Conservation (phyloP, 2,888 invertebrate genomes). For the Drosophila acutilabella region DNA sequence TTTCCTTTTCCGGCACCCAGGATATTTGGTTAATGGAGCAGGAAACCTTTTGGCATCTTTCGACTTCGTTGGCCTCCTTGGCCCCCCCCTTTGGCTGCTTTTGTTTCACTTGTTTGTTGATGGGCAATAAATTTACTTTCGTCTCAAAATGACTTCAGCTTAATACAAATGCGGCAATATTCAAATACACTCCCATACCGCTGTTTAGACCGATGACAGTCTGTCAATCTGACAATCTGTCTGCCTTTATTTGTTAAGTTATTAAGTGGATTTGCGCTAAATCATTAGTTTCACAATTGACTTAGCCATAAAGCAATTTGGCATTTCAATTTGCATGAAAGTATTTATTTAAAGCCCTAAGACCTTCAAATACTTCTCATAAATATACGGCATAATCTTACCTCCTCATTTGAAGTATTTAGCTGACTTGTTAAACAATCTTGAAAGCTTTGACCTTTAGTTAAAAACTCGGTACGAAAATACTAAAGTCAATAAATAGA, state of each 20-base stretch:
- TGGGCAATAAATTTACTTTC: constrained; percentile 70
- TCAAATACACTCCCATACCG: background rate
- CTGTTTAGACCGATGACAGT: background rate
- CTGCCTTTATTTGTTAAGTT: constrained; percentile 59
- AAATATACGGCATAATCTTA: constrained; percentile 5
- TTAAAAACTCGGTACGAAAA: background rate
- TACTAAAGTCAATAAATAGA: background rate
- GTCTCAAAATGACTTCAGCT: constrained; percentile 71
- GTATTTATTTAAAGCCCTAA: background rate
- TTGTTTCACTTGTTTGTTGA: constrained; percentile 29
- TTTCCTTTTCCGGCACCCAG: constrained; percentile 44
- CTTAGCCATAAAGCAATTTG: constrained; percentile 22
- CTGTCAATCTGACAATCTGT: constrained; percentile 15
- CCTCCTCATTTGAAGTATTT: constrained; percentile 8
- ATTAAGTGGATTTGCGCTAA: constrained; percentile 61
- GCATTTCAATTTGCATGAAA: constrained; percentile 5
- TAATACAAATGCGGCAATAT: constrained; percentile 62
- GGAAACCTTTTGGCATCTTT: constrained; percentile 60
- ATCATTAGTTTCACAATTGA: constrained; percentile 48
- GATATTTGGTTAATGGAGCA: constrained; percentile 59
- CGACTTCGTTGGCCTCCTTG: constrained; percentile 18
- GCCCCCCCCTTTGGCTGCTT: constrained; percentile 20
- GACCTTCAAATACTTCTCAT: background rate
- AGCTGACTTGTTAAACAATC: constrained; percentile 6
- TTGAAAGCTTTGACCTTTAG: constrained; percentile 7